Conservation (phyloP, 2,888 invertebrate species). For the Tanytarsus gracilentus region DNA sequence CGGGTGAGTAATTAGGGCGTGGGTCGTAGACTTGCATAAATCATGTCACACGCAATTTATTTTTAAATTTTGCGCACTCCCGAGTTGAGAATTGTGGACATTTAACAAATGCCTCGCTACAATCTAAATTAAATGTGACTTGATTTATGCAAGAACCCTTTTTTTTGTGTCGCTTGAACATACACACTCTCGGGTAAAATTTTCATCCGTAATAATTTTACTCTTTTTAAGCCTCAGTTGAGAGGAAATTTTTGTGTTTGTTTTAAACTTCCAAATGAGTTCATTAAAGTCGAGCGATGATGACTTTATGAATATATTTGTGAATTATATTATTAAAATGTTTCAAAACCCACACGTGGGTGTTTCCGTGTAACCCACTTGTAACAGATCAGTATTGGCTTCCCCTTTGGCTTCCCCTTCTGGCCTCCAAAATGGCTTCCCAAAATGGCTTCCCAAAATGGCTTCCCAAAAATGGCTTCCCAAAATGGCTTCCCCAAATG, state of each 20-base stretch:
- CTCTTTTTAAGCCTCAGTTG: background rate
- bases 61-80: background rate
- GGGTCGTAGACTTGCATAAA: slow-evolving; percentile 18
- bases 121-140: slow-evolving; percentile 22
- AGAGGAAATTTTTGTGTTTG: slow-evolving; percentile 9
- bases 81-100: background rate
- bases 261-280: slow-evolving; percentile 5
- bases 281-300: too few species aligned
- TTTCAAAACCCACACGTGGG: too few species aligned
- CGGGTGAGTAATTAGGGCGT: slow-evolving; percentile 54
- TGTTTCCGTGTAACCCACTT: too few species aligned
- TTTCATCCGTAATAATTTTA: background rate
- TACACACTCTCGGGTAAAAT: background rate
- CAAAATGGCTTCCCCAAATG: too few species aligned
- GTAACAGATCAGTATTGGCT: too few species aligned
- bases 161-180: slow-evolving; percentile 1
- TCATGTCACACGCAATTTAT: slow-evolving; percentile 27
- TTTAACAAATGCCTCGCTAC: background rate
- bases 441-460: too few species aligned
- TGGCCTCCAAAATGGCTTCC: too few species aligned
- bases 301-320: too few species aligned
- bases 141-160: slow-evolving; percentile 26
- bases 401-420: too few species aligned
- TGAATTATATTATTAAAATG: too few species aligned
- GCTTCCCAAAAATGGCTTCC: too few species aligned